Conservation (phyloP, 1,140 invertebrate genomes). For the Drosophila sp. region DNA sequence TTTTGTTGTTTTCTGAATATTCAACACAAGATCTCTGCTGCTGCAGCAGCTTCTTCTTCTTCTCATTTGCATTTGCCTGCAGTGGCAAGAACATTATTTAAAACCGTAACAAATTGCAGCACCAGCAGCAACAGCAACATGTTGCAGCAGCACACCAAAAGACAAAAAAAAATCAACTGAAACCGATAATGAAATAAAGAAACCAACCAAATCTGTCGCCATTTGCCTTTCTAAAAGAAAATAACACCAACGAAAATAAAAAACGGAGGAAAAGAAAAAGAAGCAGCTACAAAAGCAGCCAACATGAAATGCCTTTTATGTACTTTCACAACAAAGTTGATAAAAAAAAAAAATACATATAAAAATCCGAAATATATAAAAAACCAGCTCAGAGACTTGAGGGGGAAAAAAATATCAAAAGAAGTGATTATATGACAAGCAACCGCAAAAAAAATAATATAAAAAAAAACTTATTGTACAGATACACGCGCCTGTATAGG, state of each 20-base stretch:
- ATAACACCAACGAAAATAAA: neutral
- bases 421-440: conserved; percentile 35
- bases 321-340: conserved; percentile 53
- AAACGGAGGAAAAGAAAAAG: conserved; percentile 17
- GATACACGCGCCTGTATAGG: neutral
- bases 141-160: conserved; percentile 19
- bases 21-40: conserved; percentile 33
- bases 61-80: conserved; percentile 59
- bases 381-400: conserved; percentile 32
- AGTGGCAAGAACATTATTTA: conserved; percentile 1
- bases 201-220: conserved; percentile 48
- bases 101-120: conserved; percentile 45
- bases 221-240: conserved; percentile 72
- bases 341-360: conserved; percentile 7
- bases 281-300: conserved; percentile 16
- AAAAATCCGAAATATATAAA: conserved; percentile 29
- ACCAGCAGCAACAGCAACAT: conserved; percentile 27
- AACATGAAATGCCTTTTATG: conserved; percentile 43
- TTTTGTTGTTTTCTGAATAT: conserved; percentile 40
- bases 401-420: conserved; percentile 34
- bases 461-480: conserved; percentile 9
- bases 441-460: conserved; percentile 11
- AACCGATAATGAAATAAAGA: conserved; percentile 21
- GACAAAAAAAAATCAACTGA: conserved; percentile 23
- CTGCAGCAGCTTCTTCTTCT: conserved; percentile 36